Percentiles rank a stretch among this genome's conserved stretches.
Evolutionary conservation across 2,888 invertebrate species (phyloP).

Genomic region (Morpho achilles): DNA sequence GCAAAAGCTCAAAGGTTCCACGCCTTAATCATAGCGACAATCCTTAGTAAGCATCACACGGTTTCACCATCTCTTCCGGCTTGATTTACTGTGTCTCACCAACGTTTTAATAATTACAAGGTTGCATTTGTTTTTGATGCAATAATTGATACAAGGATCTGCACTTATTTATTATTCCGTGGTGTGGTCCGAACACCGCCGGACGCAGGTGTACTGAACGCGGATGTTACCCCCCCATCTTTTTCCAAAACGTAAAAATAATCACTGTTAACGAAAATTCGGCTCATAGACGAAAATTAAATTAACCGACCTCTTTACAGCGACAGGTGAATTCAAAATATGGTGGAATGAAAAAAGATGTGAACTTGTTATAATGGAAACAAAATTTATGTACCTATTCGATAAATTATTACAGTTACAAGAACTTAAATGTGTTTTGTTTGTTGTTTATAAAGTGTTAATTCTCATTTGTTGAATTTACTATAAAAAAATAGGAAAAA

Average conservation of each 20-base stretch:
- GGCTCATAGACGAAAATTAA: constrained; percentile 26
- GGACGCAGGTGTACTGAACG: constrained; percentile 68
- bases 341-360: background rate
- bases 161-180: constrained; percentile 48
- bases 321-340: constrained; percentile 4
- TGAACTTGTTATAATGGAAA: background rate
- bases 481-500: too few relatives aligned
- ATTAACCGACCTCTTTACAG: constrained; percentile 19
- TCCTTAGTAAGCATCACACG: too few relatives aligned
- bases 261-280: constrained; percentile 28
- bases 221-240: constrained; percentile 52
- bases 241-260: constrained; percentile 42
- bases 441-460: too few relatives aligned
- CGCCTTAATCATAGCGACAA: too few relatives aligned
- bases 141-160: constrained; percentile 33
- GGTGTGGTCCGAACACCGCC: constrained; percentile 58
- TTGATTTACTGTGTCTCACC: background rate
- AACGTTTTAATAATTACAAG: constrained; percentile 16
- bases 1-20: too few relatives aligned
- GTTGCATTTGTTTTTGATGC: constrained; percentile 19
- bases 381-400: background rate
- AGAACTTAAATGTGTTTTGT: too few relatives aligned
- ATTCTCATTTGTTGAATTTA: too few relatives aligned
- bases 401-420: too few relatives aligned
- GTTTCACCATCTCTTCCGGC: too few relatives aligned